Evolutionary conservation across 1,140 invertebrate species (phyloP).

Genomic region (Araneus ventricosus): DNA sequence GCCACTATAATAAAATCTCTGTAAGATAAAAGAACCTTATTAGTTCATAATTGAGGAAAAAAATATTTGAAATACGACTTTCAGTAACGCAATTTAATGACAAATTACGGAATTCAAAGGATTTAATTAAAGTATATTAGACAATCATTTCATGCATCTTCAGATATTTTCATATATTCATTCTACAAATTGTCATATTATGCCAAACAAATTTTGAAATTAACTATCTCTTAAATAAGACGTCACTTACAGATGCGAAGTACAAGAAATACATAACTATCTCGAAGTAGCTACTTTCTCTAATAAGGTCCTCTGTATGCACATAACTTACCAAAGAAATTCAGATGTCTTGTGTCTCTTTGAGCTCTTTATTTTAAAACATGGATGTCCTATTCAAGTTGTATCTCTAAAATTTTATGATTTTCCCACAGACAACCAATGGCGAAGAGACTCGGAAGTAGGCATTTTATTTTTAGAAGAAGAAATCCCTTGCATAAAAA

Average conservation of each 20-base stretch:
- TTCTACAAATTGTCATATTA: too few relatives aligned
- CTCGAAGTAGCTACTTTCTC: too few relatives aligned
- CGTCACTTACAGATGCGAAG: too few relatives aligned
- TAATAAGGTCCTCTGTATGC: conserved; percentile 40
- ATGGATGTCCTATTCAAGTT: not conserved
- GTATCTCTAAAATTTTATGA: conserved; percentile 31
- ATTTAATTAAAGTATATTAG: not conserved
- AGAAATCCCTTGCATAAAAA: conserved; percentile 28
- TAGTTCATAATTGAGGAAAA: too few relatives aligned
- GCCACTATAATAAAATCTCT: too few relatives aligned
- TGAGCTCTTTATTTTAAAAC: not conserved
- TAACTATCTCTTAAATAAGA: too few relatives aligned
- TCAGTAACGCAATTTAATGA: too few relatives aligned
- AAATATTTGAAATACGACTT: too few relatives aligned
- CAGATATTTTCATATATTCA: not conserved
- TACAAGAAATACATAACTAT: too few relatives aligned
- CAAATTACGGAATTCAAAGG: too few relatives aligned
- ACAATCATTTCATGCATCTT: not conserved
- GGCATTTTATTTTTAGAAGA: not conserved
- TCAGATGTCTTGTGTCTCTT: not conserved
- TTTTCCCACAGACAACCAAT: not conserved
- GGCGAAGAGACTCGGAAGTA: not conserved
- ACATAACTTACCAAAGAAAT: not conserved
- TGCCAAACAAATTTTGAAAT: too few relatives aligned
- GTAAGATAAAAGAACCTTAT: too few relatives aligned